These are phyloP conservation scores for Andrena chrysosceles DNA, from an alignment of 2,888 invertebrate genomes.

Conservation along the genomic window DNA sequence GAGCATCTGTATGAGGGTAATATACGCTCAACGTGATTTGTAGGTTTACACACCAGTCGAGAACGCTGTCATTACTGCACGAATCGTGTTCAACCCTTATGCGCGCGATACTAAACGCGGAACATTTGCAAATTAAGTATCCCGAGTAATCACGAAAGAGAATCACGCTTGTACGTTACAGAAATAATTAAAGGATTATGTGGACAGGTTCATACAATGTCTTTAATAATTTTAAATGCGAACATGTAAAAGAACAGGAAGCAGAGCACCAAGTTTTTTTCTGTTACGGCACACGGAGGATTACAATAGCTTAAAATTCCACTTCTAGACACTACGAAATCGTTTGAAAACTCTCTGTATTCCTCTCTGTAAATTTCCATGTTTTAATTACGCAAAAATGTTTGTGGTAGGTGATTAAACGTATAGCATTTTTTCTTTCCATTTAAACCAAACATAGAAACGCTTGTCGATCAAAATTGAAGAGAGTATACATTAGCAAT, in stretches of 20 bases:
- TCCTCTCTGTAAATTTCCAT: neutral
- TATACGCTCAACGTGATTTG: constrained; percentile 19
- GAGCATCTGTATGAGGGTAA: constrained; percentile 11
- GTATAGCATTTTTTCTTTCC: neutral
- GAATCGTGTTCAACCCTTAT: neutral
- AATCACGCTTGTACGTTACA: too few relatives aligned
- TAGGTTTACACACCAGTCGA: neutral
- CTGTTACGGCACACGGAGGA: neutral
- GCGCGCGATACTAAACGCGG: neutral
- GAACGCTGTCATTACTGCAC: neutral
- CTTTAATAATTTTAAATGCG: too few relatives aligned
- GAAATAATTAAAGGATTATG: neutral
- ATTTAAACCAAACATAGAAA: neutral
- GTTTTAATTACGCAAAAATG: neutral
- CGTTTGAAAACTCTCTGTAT: neutral
- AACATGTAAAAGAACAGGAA: neutral
- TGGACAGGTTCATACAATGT: too few relatives aligned
- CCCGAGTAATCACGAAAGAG: neutral
- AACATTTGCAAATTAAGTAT: neutral
- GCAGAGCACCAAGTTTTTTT: neutral
- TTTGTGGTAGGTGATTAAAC: neutral
- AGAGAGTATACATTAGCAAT: neutral
- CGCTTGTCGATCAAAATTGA: constrained; percentile 21
- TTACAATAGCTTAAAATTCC: constrained; percentile 33
- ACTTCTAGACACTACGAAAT: neutral